Evolutionary conservation across 1,140 invertebrate genomes (phyloP).

Genomic region (Adoxophyes honmai): DNA sequence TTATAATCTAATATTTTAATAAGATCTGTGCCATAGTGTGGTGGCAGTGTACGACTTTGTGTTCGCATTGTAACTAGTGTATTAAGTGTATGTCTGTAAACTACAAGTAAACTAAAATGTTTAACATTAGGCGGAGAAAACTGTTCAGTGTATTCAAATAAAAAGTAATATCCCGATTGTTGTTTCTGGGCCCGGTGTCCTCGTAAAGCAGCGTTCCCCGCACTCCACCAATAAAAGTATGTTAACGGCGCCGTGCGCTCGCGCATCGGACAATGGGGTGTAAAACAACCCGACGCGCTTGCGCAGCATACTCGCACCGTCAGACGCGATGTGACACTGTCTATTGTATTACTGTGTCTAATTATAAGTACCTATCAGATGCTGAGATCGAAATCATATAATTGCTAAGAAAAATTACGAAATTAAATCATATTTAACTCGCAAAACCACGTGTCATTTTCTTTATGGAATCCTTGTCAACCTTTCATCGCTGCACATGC

Average conservation of each 20-base stretch:
- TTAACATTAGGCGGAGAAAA: conserved; percentile 55
- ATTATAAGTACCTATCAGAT: conserved; percentile 64
- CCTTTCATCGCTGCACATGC: too few species aligned
- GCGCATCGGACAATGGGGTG: conserved; percentile 45
- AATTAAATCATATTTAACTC: conserved; percentile 76
- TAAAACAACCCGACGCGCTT: conserved; percentile 55
- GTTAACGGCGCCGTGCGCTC: conserved; percentile 5
- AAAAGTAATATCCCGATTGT: conserved; percentile 15
- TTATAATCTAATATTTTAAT: conserved; percentile 56
- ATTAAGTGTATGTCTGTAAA: conserved; percentile 68
- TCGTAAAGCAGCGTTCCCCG: conserved; percentile 8
- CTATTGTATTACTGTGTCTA: conserved; percentile 63
- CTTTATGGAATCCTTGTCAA: conserved; percentile 16
- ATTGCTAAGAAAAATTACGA: conserved; percentile 74
- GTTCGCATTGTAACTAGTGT: conserved; percentile 62
- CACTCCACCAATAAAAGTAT: conserved; percentile 12
- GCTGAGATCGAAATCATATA: conserved; percentile 71
- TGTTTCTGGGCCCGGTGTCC: neutral
- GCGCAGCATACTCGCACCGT: conserved; percentile 56
- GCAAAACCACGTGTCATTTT: conserved; percentile 41
- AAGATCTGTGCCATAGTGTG: conserved; percentile 73
- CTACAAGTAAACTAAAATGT: conserved; percentile 60
- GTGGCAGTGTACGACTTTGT: conserved; percentile 63
- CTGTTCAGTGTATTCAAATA: conserved; percentile 51
- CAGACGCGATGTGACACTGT: conserved; percentile 45